phyloP scores from a whole-genome alignment of 2,888 invertebrate genomes.

The Himalopsyche anomala region DNA sequence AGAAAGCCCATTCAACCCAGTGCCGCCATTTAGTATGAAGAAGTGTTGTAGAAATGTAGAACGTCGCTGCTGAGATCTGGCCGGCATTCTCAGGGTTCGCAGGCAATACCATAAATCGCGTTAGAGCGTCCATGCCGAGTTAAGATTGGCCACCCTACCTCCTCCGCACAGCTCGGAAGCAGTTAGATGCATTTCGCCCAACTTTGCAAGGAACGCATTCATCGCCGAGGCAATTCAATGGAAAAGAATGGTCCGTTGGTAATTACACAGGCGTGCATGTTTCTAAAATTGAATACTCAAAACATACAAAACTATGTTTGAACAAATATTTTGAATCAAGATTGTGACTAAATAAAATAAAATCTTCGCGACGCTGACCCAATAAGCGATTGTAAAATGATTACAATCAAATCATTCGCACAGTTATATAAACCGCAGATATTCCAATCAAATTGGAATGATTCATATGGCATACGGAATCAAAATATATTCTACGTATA shows the following conservation, averaged over 20 bases:
- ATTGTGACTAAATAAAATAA: too few species aligned
- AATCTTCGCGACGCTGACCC: too few species aligned
- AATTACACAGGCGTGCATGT: neutral
- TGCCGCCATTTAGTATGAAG: neutral
- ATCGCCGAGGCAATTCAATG: neutral
- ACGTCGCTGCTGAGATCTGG: neutral
- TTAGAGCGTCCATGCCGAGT: constrained; percentile 16
- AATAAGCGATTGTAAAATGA: too few species aligned
- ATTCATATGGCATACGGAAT: too few species aligned
- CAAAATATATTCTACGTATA: too few species aligned
- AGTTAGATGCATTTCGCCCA: constrained; percentile 37
- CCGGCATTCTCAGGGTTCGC: constrained; percentile 11
- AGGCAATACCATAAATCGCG: constrained; percentile 41
- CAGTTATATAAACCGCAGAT: too few species aligned
- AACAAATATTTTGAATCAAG: too few species aligned
- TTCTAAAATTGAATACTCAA: too few species aligned
- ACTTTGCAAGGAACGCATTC: constrained; percentile 35
- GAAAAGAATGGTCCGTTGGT: neutral
- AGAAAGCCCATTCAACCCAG: neutral
- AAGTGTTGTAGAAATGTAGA: neutral
- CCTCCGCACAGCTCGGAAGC: constrained; percentile 1
- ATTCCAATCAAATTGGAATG: too few species aligned
- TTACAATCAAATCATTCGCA: too few species aligned
- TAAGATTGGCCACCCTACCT: constrained; percentile 14
- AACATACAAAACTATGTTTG: too few species aligned